Percentiles rank a stretch among this genome's conserved stretches.
These are phyloP conservation scores for Tineola bisselliella DNA, from an alignment of 2,888 invertebrate genomes.

Conservation along the genomic window DNA sequence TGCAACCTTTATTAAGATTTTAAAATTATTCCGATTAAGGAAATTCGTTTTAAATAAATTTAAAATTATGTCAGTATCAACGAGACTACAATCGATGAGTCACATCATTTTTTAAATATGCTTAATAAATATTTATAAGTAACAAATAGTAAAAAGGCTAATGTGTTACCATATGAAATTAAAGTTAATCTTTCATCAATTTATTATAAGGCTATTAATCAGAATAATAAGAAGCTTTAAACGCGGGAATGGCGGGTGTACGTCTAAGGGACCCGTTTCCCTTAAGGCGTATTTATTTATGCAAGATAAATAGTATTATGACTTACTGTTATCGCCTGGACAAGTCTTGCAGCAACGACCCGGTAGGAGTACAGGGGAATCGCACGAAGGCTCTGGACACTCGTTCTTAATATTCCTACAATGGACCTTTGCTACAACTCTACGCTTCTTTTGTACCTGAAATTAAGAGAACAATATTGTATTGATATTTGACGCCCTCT, in stretches of 20 bases:
- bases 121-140: no score
- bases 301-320: neutral
- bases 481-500: no score
- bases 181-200: neutral
- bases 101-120: no score
- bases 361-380: constrained; percentile 83
- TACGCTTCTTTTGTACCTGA: constrained; percentile 87
- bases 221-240: neutral
- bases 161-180: no score
- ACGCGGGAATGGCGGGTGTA: neutral
- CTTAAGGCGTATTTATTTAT: neutral
- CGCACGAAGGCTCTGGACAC: constrained; percentile 88
- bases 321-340: constrained; percentile 81
- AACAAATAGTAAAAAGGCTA: no score
- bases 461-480: constrained; percentile 1
- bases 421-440: constrained; percentile 88
- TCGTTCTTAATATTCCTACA: constrained; percentile 93
- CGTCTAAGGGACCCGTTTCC: neutral
- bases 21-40: no score
- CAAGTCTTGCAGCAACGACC: constrained; percentile 94
- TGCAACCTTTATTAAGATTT: no score
- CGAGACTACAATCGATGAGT: no score
- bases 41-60: no score
- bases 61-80: no score
- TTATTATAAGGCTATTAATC: neutral